phyloP scores from a whole-genome alignment of 1,140 invertebrate species.

The Zaprionus ghesquierei region DNA sequence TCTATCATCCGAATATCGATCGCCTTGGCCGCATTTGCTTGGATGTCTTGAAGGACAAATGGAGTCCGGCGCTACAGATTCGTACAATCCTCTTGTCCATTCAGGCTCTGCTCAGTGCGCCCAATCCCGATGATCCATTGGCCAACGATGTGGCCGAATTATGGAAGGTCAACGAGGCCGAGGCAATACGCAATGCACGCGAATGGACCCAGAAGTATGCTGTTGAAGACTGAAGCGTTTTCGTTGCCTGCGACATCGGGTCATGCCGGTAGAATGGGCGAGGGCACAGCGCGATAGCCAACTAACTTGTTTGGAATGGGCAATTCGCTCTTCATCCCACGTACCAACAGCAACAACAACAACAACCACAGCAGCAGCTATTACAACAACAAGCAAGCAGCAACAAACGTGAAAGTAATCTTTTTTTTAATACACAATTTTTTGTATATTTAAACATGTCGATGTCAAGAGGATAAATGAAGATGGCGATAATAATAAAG shows the following conservation, averaged over 20 bases:
- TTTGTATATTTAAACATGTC: conserved; percentile 47
- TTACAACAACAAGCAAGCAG: conserved; percentile 1
- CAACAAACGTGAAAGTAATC: conserved; percentile 87
- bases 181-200: conserved; percentile 96
- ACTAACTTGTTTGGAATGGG: conserved; percentile 15
- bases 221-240: conserved; percentile 38
- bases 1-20: conserved; percentile 92
- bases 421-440: conserved; percentile 37
- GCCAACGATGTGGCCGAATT: conserved; percentile 97
- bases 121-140: conserved; percentile 98
- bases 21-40: conserved; percentile 89
- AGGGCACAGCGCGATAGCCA: background rate
- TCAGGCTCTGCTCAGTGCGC: conserved; percentile 96
- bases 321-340: conserved; percentile 3
- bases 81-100: conserved; percentile 97
- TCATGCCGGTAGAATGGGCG: background rate
- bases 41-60: conserved; percentile 92
- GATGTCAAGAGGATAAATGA: conserved; percentile 22
- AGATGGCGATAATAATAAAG: conserved; percentile 29
- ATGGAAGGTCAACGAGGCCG: conserved; percentile 91
- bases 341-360: background rate
- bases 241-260: background rate
- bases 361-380: background rate
- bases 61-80: conserved; percentile 98
- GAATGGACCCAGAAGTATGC: conserved; percentile 97